phyloP scores from a whole-genome alignment of 2,113 vertebrate species.

The Platysternon megacephalum region DNA sequence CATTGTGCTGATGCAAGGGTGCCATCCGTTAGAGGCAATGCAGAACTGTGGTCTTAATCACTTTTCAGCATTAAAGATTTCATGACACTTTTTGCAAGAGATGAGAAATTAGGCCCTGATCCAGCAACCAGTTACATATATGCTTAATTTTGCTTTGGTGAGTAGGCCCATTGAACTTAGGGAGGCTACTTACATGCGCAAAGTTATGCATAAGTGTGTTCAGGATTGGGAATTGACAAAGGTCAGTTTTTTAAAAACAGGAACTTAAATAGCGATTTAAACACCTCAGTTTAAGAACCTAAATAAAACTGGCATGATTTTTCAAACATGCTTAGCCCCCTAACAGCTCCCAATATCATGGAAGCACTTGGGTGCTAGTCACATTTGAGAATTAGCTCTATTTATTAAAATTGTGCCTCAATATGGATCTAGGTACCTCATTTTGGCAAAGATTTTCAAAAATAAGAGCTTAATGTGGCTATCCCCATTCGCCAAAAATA shows the following conservation, averaged over 20 bases:
- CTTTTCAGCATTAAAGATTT: neutral
- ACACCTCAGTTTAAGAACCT: neutral
- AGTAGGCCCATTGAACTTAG: neutral
- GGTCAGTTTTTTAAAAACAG: neutral
- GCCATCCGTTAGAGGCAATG: neutral
- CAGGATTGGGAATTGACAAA: neutral
- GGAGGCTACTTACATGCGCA: neutral
- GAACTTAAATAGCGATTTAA: neutral
- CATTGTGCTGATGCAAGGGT: neutral
- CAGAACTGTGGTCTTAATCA: neutral
- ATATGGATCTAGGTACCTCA: neutral
- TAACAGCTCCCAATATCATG: neutral
- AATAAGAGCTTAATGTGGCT: fast-evolving
- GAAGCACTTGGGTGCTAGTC: neutral
- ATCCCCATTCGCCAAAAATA: neutral
- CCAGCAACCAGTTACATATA: neutral
- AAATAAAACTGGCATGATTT: slow-evolving; percentile 10
- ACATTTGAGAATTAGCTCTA: neutral
- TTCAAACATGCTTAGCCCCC: neutral
- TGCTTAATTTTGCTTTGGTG: neutral
- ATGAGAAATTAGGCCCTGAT: neutral
- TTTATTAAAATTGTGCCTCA: neutral
- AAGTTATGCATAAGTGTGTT: neutral
- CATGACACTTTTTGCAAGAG: neutral
- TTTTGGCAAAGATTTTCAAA: slow-evolving; percentile 13